Percentiles rank a stretch among this genome's conserved stretches.
phyloP scores from a whole-genome alignment of 2,888 invertebrate species.

The Limnephilus rhombicus region DNA sequence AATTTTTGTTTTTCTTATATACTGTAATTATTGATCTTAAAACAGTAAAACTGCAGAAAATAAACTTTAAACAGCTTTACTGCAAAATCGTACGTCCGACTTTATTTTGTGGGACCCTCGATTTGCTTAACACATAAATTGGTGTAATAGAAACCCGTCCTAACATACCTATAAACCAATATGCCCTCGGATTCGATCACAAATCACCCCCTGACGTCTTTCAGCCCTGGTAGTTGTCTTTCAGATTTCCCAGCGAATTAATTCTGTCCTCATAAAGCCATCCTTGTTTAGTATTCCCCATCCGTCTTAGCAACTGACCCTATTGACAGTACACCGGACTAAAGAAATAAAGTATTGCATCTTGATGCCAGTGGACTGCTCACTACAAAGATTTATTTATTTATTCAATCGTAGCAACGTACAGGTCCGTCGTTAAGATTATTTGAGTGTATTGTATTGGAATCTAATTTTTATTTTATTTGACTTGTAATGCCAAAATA shows the following conservation, averaged over 20 bases:
- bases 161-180: neutral
- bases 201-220: slow-evolving; percentile 34
- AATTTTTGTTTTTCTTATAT: no score
- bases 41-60: no score
- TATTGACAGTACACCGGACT: neutral
- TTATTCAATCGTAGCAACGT: neutral
- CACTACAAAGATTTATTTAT: neutral
- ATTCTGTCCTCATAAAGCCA: slow-evolving; percentile 28
- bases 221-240: slow-evolving; percentile 16
- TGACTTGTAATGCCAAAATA: neutral
- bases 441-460: neutral
- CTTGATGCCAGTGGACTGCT: neutral
- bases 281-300: slow-evolving; percentile 20
- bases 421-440: neutral
- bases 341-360: neutral
- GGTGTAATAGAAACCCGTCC: neutral
- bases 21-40: no score
- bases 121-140: neutral
- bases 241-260: slow-evolving; percentile 33
- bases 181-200: slow-evolving; percentile 20
- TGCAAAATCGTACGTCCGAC: no score
- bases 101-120: no score
- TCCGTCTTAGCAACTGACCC: slow-evolving; percentile 13
- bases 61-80: no score
- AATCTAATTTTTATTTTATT: neutral